Evolutionary conservation across 2,888 invertebrate species (phyloP).

Genomic region (Volucella inflata): DNA sequence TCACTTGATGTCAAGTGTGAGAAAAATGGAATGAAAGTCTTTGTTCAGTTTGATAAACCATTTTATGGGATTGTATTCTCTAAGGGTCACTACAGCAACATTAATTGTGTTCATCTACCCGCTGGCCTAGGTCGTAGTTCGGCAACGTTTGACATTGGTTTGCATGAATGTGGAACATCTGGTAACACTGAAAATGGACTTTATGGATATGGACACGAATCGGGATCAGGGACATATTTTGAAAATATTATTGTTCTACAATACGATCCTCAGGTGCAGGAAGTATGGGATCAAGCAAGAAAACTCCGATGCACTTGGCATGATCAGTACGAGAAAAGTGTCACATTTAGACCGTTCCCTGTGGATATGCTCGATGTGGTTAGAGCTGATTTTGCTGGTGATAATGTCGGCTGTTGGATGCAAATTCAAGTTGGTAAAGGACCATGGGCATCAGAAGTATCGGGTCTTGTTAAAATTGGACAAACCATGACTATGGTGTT

Average conservation of each 20-base stretch:
- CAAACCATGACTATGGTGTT: constrained; percentile 99
- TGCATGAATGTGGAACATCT: constrained; percentile 95
- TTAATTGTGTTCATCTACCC: constrained; percentile 95
- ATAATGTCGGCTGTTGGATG: constrained; percentile 99
- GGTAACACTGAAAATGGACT: constrained; percentile 96
- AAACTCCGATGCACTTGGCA: constrained; percentile 97
- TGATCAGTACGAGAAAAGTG: constrained; percentile 97
- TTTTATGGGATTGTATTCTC: constrained; percentile 98
- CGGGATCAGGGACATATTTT: constrained; percentile 95
- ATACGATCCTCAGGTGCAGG: constrained; percentile 96
- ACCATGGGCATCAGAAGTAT: constrained; percentile 97
- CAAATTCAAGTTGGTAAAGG: constrained; percentile 97
- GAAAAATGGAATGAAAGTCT: constrained; percentile 96
- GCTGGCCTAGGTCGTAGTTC: constrained; percentile 93
- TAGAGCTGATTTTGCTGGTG: constrained; percentile 96
- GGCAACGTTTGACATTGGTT: constrained; percentile 95
- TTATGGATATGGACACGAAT: constrained; percentile 93
- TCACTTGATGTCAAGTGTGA: constrained; percentile 97
- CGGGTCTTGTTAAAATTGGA: constrained; percentile 96
- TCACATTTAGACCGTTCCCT: constrained; percentile 96
- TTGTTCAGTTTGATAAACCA: constrained; percentile 96
- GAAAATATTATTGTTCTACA: constrained; percentile 97
- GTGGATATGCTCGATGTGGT: constrained; percentile 98
- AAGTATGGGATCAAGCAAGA: constrained; percentile 97
- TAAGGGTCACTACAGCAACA: constrained; percentile 96